Evolutionary conservation across 2,113 vertebrate species (phyloP).

Genomic region (Stegostoma tigrinum): DNA sequence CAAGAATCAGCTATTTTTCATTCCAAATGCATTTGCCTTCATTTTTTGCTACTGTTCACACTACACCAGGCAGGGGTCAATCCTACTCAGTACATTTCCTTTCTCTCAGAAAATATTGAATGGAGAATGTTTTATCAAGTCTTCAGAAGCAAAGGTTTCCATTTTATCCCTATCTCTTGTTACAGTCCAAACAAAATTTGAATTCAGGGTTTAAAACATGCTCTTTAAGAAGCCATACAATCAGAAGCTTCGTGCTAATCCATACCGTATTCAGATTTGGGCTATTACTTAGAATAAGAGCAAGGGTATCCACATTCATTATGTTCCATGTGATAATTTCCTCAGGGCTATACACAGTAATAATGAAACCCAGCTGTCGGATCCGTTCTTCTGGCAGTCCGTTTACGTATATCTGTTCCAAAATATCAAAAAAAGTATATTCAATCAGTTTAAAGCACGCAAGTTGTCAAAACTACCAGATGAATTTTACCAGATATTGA

Average conservation of each 20-base stretch:
- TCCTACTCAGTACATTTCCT: too few species aligned
- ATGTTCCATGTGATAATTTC: slow-evolving; percentile 1
- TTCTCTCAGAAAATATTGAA: background rate
- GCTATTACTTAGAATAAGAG: background rate
- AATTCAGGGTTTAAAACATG: background rate
- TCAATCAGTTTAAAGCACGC: background rate
- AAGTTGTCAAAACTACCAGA: background rate
- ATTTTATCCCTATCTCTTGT: background rate
- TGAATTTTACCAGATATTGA: too few species aligned
- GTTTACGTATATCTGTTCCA: background rate
- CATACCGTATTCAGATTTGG: background rate
- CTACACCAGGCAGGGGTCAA: too few species aligned
- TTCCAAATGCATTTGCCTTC: too few species aligned
- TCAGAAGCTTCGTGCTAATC: background rate
- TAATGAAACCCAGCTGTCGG: background rate
- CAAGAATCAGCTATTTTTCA: too few species aligned
- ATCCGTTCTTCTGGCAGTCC: background rate
- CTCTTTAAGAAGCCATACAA: background rate
- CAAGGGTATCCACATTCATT: background rate
- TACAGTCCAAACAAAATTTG: background rate
- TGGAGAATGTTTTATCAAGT: background rate
- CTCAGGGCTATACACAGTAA: slow-evolving; percentile 1
- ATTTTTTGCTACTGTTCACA: too few species aligned
- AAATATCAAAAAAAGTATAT: background rate
- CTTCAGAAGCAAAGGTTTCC: background rate